Conservation (phyloP, 1,140 invertebrate genomes). For the Brachionus calyciflorus region DNA sequence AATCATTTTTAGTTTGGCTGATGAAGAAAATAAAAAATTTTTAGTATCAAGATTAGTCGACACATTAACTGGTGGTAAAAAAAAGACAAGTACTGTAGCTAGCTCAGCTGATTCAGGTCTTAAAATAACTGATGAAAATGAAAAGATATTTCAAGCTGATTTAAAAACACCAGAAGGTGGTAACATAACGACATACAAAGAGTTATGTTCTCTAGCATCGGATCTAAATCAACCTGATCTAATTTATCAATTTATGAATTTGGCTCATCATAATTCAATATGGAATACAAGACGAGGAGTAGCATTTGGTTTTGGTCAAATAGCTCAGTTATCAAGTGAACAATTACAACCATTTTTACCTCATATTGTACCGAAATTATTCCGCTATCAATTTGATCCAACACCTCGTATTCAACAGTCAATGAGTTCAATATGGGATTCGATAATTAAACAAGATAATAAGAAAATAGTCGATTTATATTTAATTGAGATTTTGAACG, state of each 20-base stretch:
- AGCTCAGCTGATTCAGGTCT: conserved; percentile 15
- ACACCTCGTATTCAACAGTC: conserved; percentile 82
- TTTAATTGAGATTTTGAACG: conserved; percentile 78
- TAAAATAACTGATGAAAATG: conserved; percentile 35
- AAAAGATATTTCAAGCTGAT: conserved; percentile 40
- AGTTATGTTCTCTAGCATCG: conserved; percentile 84
- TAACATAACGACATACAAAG: conserved; percentile 84
- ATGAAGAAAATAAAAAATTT: conserved; percentile 68
- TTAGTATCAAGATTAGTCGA: conserved; percentile 75
- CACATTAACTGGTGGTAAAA: conserved; percentile 72
- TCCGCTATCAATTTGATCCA: conserved; percentile 79
- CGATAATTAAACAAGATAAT: conserved; percentile 77
- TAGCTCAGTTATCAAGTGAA: conserved; percentile 55
- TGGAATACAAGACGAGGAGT: conserved; percentile 76
- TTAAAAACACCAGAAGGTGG: conserved; percentile 76
- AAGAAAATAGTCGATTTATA: conserved; percentile 81
- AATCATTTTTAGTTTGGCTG: conserved; percentile 77
- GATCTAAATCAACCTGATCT: conserved; percentile 84
- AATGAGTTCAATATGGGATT: conserved; percentile 85
- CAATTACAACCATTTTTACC: conserved; percentile 76
- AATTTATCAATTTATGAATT: conserved; percentile 88
- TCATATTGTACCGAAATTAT: conserved; percentile 81
- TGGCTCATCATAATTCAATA: conserved; percentile 85
- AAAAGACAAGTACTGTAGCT: conserved; percentile 55
- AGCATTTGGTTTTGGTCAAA: conserved; percentile 51